These are phyloP conservation scores for Falco rusticolus DNA, from an alignment of 2,797 vertebrate genomes.

Conservation along the genomic window DNA sequence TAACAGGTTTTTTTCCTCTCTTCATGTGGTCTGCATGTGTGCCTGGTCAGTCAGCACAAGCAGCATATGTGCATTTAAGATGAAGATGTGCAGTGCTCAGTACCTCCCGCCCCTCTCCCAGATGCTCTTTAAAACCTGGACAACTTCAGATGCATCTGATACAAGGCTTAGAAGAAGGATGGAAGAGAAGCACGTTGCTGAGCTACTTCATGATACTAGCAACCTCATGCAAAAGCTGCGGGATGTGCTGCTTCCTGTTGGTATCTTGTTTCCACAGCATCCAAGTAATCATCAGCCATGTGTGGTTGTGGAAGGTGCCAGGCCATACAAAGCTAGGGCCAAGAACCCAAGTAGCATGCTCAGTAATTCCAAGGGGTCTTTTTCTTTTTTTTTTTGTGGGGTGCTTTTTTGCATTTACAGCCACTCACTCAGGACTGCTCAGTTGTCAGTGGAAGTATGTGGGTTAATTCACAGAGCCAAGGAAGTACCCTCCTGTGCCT, in stretches of 20 bases:
- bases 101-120: background rate
- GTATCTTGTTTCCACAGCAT: background rate
- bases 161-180: background rate
- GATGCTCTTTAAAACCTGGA: too few relatives aligned
- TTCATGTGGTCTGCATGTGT: background rate
- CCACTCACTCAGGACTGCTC: background rate
- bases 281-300: accelerated
- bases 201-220: background rate
- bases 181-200: background rate
- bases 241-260: background rate
- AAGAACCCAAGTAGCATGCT: background rate
- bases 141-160: too few relatives aligned
- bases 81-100: background rate
- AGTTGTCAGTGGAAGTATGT: background rate
- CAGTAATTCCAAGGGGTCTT: background rate
- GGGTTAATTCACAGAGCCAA: background rate
- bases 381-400: background rate
- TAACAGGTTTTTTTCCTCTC: too few relatives aligned
- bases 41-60: background rate
- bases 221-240: background rate
- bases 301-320: background rate
- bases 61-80: background rate
- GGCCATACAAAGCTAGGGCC: too few relatives aligned
- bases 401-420: background rate
- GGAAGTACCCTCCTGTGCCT: background rate